phyloP scores from a whole-genome alignment of 2,888 invertebrate species.

The Agrotis puta region DNA sequence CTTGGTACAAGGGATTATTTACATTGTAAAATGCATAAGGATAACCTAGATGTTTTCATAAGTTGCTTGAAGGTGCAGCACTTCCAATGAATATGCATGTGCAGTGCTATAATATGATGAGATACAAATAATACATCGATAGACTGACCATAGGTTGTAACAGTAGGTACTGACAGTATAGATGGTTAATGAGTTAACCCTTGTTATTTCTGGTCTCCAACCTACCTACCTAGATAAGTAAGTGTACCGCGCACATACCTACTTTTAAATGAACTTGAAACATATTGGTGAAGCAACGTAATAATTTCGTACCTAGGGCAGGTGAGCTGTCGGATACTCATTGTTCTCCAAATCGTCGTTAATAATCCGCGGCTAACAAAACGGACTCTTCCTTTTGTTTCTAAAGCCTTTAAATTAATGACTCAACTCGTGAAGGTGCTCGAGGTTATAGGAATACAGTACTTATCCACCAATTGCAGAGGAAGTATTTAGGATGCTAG shows the following conservation, averaged over 20 bases:
- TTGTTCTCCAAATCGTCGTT: slow-evolving; percentile 69
- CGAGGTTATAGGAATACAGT: slow-evolving; percentile 56
- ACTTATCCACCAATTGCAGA: slow-evolving; percentile 31
- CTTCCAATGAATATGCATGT: neutral
- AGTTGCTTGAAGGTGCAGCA: neutral
- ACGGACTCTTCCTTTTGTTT: slow-evolving; percentile 65
- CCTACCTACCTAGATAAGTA: no score
- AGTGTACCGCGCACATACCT: neutral
- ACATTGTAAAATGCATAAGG: slow-evolving; percentile 42
- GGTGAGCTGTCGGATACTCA: slow-evolving; percentile 66
- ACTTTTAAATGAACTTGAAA: slow-evolving; percentile 32
- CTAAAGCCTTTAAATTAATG: slow-evolving; percentile 41
- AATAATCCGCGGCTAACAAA: slow-evolving; percentile 58
- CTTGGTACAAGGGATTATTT: slow-evolving; percentile 18
- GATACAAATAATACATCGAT: no score
- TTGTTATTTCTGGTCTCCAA: neutral
- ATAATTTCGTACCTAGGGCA: slow-evolving; percentile 12
- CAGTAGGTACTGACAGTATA: no score
- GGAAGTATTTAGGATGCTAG: slow-evolving; percentile 49
- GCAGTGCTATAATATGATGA: neutral
- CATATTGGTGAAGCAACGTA: slow-evolving; percentile 35
- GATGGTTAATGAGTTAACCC: neutral
- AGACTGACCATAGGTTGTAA: no score
- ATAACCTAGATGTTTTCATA: slow-evolving; percentile 23
- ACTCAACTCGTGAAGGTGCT: slow-evolving; percentile 26